Evolutionary conservation across 1,140 invertebrate species (phyloP), one percentile per base, ranked within the genome.

Genomic region (Pseudomyrmex pallidus): DNA sequence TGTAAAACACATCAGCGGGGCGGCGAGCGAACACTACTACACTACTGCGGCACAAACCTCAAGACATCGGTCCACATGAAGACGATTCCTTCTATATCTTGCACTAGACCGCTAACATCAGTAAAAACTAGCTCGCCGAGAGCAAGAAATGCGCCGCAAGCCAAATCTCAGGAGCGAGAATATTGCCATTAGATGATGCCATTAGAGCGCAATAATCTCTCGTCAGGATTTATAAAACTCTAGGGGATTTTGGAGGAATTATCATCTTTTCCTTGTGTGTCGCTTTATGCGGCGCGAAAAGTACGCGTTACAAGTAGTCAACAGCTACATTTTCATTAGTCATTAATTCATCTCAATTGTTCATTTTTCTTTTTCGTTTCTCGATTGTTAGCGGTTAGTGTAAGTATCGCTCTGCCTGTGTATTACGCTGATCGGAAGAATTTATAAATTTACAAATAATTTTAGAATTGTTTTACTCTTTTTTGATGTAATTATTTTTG

Each of bases 21-120:
- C 74, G 59, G 17, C 50, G 76, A 57, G 76, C 54, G 44, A 25
- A 52, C 35, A 35, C 48, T n/a, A 61, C 57, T 68, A 13, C 48
- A 25, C 57, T 12, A n/a, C 68, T 3, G 15, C 64, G 17, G 44
- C 44, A 59, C 10, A 46, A 66, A 80, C 44, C 54, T 80, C 76
- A 80, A 80, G 76, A 72, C n/a, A 17, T 35, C 68, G 25, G 22
- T 9, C n/a, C 20, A 9, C 64, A 25, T 20, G 64, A 46, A 64
- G 74, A 68, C 12, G 17, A 13, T 68, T 15, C 17, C 20, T 12
- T 2, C 63, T 35, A 17, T 44, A 5, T 20, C 54, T 2, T 70
- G n/a, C 54, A 57, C 54, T 50, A 72, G 48, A 50, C 74, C 74
- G 50, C 50, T n/a, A 56, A 77, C 63, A 46, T 68, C 74, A 48